Conservation (phyloP, 2,797 vertebrate species). For the Danio choprae region DNA sequence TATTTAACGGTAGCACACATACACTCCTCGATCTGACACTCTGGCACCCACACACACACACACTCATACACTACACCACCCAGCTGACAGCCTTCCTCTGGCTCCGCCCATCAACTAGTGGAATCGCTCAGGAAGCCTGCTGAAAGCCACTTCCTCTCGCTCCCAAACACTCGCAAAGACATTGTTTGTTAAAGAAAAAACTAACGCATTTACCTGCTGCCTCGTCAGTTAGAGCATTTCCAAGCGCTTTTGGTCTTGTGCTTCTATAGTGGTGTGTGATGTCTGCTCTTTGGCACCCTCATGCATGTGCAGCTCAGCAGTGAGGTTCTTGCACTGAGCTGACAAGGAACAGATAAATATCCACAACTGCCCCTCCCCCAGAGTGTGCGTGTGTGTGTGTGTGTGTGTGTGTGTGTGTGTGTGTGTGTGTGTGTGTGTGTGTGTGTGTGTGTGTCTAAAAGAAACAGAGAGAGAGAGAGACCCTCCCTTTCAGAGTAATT, state of each 20-base stretch:
- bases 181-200: slow-evolving; percentile 30
- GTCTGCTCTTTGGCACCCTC: slow-evolving; percentile 10
- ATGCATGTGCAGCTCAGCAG: slow-evolving; percentile 29
- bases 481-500: too few relatives aligned
- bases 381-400: slow-evolving; percentile 2
- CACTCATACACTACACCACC: slow-evolving; percentile 49
- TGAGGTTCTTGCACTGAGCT: slow-evolving; percentile 45
- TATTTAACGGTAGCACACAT: slow-evolving; percentile 40
- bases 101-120: slow-evolving; percentile 60
- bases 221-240: slow-evolving; percentile 32
- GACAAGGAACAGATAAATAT: slow-evolving; percentile 58
- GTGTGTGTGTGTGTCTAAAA: slow-evolving; percentile 17
- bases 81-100: slow-evolving; percentile 59
- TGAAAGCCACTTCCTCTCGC: slow-evolving; percentile 60
- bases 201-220: slow-evolving; percentile 39
- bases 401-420: slow-evolving; percentile 19
- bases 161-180: slow-evolving; percentile 28
- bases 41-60: slow-evolving; percentile 36
- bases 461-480: slow-evolving; percentile 38
- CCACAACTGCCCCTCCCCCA: slow-evolving; percentile 54
- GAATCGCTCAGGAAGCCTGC: slow-evolving; percentile 61
- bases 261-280: slow-evolving; percentile 31
- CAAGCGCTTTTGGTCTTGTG: slow-evolving; percentile 1
- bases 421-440: background rate
- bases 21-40: slow-evolving; percentile 49